A percentile compares a stretch with the other conserved stretches of the same genome.
These are phyloP conservation scores for Protula sp. DNA, from an alignment of 2,888 invertebrate genomes.

Conservation along the genomic window DNA sequence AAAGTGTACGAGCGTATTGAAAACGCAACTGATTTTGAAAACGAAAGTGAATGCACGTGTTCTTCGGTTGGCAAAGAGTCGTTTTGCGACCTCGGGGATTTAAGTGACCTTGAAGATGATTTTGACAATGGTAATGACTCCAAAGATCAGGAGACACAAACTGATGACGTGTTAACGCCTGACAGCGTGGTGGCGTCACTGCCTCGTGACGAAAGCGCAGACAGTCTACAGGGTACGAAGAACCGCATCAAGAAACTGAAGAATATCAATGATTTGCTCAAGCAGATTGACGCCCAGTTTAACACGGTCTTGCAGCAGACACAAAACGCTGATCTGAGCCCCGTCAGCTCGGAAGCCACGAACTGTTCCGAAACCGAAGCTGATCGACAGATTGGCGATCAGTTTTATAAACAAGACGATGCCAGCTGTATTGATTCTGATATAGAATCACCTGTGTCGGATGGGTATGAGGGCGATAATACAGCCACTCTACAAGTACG, in stretches of 20 bases:
- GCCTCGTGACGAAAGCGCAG: background rate
- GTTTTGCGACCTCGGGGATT: too few species aligned
- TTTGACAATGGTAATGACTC: background rate
- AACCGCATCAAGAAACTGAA: constrained; percentile 10
- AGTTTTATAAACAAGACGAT: constrained; percentile 12
- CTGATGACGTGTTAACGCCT: background rate
- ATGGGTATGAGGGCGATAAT: too few species aligned
- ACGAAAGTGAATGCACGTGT: background rate
- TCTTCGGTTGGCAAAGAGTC: background rate
- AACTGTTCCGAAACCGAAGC: constrained; percentile 10
- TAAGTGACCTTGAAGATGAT: background rate
- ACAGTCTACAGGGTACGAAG: background rate
- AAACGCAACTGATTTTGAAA: background rate
- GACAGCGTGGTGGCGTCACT: background rate
- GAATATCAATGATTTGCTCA: constrained; percentile 14
- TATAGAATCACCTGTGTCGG: background rate
- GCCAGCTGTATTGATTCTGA: background rate
- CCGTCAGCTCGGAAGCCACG: constrained; percentile 1
- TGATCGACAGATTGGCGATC: constrained; percentile 6
- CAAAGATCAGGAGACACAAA: background rate
- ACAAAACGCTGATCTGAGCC: background rate
- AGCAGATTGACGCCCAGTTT: constrained; percentile 17
- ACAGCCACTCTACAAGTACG: too few species aligned
- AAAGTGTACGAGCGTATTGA: background rate
- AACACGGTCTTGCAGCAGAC: constrained; percentile 13